phyloP scores from a whole-genome alignment of 2,888 invertebrate genomes.

The Dendrolimus pini region DNA sequence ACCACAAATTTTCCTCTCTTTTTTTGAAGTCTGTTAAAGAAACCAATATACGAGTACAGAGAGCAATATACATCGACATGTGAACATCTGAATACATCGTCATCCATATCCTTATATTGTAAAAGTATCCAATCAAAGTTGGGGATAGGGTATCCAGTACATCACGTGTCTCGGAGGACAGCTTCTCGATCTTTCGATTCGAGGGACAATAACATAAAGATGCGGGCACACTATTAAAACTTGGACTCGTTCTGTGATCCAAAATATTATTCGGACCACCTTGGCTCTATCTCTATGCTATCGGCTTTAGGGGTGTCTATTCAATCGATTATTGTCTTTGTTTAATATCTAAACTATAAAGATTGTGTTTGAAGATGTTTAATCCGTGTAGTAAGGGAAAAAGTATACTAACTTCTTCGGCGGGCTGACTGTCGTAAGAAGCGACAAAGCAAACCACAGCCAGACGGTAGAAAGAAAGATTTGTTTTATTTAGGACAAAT shows the following conservation, averaged over 20 bases:
- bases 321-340: neutral
- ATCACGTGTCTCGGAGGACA: neutral
- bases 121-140: neutral
- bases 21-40: too few relatives aligned
- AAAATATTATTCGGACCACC: constrained; percentile 74
- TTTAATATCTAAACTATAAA: too few relatives aligned
- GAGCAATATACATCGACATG: too few relatives aligned
- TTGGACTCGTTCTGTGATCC: constrained; percentile 74
- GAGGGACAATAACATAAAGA: constrained; percentile 67
- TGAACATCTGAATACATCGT: neutral
- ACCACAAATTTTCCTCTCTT: too few relatives aligned
- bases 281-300: constrained; percentile 55
- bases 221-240: constrained; percentile 72
- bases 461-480: too few relatives aligned
- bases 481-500: too few relatives aligned
- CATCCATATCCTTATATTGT: neutral
- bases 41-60: too few relatives aligned
- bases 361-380: too few relatives aligned
- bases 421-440: too few relatives aligned
- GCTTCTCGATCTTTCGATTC: constrained; percentile 34
- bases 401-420: too few relatives aligned
- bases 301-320: constrained; percentile 53
- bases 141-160: neutral
- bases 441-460: too few relatives aligned
- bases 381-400: too few relatives aligned